A percentile compares a stretch with the other conserved stretches of the same genome.
phyloP scores from a whole-genome alignment of 2,888 invertebrate genomes.

The Trichopoda pennipes region DNA sequence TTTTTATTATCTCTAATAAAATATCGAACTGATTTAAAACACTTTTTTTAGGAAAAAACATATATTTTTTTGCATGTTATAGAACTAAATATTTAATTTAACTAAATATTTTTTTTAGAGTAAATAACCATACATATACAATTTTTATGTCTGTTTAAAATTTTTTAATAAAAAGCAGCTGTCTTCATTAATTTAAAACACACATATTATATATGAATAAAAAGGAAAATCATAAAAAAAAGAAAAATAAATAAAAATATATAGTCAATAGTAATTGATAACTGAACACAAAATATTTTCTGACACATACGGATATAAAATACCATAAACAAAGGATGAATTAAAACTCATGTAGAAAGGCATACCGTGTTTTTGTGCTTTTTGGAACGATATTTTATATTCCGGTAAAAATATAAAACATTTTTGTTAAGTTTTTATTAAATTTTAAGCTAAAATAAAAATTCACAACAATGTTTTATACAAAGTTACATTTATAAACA shows the following conservation, averaged over 20 bases:
- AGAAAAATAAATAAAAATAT: slow-evolving; percentile 1
- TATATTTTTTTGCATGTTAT: slow-evolving; percentile 1
- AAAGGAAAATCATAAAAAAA: slow-evolving; percentile 2
- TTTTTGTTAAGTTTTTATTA: slow-evolving; percentile 17
- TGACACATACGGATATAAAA: slow-evolving; percentile 46
- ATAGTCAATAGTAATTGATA: slow-evolving; percentile 61
- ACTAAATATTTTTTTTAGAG: not conserved
- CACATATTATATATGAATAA: slow-evolving; percentile 31
- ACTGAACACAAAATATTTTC: slow-evolving; percentile 63
- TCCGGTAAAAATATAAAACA: slow-evolving; percentile 44
- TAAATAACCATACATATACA: slow-evolving; percentile 14
- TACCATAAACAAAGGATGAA: slow-evolving; percentile 27
- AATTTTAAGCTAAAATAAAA: slow-evolving; percentile 47
- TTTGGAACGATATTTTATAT: slow-evolving; percentile 38
- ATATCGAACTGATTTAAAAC: slow-evolving; percentile 31
- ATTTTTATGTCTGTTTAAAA: slow-evolving; percentile 36
- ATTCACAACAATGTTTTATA: slow-evolving; percentile 36
- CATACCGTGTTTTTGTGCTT: not conserved
- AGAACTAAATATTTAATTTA: not conserved
- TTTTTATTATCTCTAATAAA: slow-evolving; percentile 31
- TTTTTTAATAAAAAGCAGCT: slow-evolving; percentile 59
- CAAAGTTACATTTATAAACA: slow-evolving; percentile 11
- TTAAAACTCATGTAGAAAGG: not conserved
- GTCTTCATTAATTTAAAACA: slow-evolving; percentile 63
- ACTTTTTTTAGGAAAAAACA: not conserved